These are phyloP conservation scores for Plectus sambesii DNA, from an alignment of 1,140 invertebrate species.

Conservation along the genomic window DNA sequence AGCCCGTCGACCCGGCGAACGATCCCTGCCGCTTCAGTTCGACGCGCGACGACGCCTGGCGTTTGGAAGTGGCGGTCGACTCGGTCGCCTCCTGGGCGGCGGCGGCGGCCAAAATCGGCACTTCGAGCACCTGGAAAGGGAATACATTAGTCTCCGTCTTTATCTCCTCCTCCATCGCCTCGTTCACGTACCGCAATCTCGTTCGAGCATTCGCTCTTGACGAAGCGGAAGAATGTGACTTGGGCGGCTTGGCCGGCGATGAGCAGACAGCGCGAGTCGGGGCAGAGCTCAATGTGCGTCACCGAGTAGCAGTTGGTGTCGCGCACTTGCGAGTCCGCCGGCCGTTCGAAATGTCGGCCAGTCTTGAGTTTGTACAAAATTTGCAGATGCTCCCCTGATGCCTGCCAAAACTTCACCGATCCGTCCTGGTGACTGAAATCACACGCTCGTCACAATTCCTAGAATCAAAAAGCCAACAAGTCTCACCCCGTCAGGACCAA, in stretches of 20 bases:
- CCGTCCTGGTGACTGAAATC: constrained; percentile 39
- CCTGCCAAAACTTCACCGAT: constrained; percentile 45
- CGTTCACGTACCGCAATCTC: constrained; percentile 66
- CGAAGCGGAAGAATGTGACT: constrained; percentile 86
- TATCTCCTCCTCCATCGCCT: background rate
- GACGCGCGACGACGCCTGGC: background rate
- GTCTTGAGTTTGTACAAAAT: constrained; percentile 95
- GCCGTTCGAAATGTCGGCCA: constrained; percentile 74
- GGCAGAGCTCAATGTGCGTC: constrained; percentile 76
- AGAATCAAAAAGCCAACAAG: constrained; percentile 8
- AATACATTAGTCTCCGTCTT: constrained; percentile 20
- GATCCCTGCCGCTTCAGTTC: constrained; percentile 21
- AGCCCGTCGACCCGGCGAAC: constrained; percentile 18
- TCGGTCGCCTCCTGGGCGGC: constrained; percentile 5
- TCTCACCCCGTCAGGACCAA: constrained; percentile 35
- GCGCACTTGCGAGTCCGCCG: constrained; percentile 49
- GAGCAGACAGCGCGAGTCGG: constrained; percentile 75
- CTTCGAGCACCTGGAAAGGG: constrained; percentile 16
- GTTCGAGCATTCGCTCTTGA: constrained; percentile 69
- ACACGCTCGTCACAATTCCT: constrained; percentile 10
- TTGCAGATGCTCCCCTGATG: constrained; percentile 56
- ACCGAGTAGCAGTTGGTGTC: constrained; percentile 85
- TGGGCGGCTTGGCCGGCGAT: constrained; percentile 79
- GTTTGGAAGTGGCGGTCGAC: constrained; percentile 4
- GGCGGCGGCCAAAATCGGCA: constrained; percentile 17